phyloP scores from a whole-genome alignment of 2,797 vertebrate species.

The Melanotaenia nigrans region DNA sequence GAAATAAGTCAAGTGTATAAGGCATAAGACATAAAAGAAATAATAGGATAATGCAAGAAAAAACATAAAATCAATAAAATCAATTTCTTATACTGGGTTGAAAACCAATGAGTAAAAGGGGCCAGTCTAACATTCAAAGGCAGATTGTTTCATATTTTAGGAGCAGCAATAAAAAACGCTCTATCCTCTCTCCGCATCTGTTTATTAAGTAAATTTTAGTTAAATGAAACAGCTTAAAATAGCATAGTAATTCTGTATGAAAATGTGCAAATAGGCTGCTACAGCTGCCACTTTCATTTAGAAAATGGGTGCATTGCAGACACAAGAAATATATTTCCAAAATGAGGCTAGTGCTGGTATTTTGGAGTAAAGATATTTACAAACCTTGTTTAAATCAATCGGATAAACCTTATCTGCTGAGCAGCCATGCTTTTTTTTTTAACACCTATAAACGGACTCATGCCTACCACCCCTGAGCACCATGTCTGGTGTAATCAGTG shows the following conservation, averaged over 20 bases:
- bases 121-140: too few species aligned
- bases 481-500: constrained; percentile 42
- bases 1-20: not conserved
- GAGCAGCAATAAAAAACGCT: not conserved
- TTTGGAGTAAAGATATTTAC: not conserved
- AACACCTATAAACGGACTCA: constrained; percentile 55
- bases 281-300: not conserved
- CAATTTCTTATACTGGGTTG: too few species aligned
- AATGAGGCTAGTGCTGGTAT: not conserved
- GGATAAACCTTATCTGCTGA: constrained; percentile 13
- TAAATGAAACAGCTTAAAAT: not conserved
- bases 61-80: too few species aligned
- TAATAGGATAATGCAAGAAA: too few species aligned
- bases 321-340: not conserved
- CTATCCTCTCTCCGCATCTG: not conserved
- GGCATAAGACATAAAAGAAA: not conserved
- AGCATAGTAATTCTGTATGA: not conserved
- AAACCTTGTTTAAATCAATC: not conserved
- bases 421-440: constrained; percentile 11
- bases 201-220: not conserved
- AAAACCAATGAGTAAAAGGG: not conserved
- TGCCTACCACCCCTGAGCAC: constrained; percentile 14
- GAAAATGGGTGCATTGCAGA: not conserved
- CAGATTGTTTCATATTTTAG: too few species aligned
- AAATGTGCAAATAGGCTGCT: not conserved